Evolutionary conservation across 2,888 invertebrate species (phyloP).

Genomic region (Phengaris alcon): DNA sequence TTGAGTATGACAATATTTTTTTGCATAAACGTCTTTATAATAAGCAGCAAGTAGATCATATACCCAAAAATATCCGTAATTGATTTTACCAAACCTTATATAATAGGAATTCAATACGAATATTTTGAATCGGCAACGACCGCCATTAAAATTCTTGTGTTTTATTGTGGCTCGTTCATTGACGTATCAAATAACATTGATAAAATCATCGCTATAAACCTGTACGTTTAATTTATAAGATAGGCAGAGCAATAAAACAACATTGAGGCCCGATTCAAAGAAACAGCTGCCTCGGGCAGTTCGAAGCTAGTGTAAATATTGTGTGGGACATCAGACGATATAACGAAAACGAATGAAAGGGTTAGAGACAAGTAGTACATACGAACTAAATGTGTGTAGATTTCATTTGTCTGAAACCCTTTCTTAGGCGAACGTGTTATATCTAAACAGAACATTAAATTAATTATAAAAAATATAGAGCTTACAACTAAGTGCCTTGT

Average conservation of each 20-base stretch:
- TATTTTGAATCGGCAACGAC: slow-evolving; percentile 31
- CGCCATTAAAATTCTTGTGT: slow-evolving; percentile 39
- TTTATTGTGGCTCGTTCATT: slow-evolving; percentile 36
- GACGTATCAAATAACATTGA: slow-evolving; percentile 36
- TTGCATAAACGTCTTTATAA: too few species aligned
- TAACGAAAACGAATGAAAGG: neutral
- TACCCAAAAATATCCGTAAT: too few species aligned
- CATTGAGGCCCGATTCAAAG: slow-evolving; percentile 8
- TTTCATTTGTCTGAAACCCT: too few species aligned
- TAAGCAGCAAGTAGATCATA: too few species aligned
- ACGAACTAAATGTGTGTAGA: too few species aligned
- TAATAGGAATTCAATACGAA: slow-evolving; percentile 30
- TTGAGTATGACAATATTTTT: too few species aligned
- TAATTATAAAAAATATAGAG: too few species aligned
- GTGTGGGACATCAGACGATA: neutral
- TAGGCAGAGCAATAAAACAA: slow-evolving; percentile 30
- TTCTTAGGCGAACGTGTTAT: too few species aligned
- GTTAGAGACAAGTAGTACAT: too few species aligned
- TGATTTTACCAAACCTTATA: too few species aligned
- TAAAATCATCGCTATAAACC: slow-evolving; percentile 36
- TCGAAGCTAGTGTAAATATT: neutral
- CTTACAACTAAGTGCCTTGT: too few species aligned
- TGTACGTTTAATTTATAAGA: slow-evolving; percentile 36
- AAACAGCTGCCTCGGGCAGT: neutral
- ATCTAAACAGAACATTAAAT: too few species aligned